Base-by-base conservation (phyloP, 53 echinoderm and acorn worm genomes). In the Holothuria leucospilota region DNA sequence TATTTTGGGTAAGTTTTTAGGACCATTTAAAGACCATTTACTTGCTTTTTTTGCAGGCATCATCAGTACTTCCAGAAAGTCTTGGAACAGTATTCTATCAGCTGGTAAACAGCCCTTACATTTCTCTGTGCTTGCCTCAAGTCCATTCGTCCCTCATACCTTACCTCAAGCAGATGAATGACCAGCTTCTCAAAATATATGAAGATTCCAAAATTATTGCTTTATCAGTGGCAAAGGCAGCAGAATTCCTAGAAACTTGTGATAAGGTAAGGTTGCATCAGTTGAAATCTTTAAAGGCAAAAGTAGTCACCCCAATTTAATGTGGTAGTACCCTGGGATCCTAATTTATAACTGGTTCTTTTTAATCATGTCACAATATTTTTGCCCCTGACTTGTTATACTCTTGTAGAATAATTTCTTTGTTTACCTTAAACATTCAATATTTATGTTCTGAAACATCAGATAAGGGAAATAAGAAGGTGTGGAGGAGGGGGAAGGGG, bases 31-130 rank as follows among this genome's bases (percentile, higher is more conserved):
- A 46, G 46, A 46, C 46, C 11, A 46, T 9, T 4, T 18, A 64
- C 2, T 29, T 86, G 71, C 30, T 5, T 71, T 25, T 65, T 88
- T 42, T 39, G 34, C 40, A 72, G 72, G 39, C 72, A 0, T 72
- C 72, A 12, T 72, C 72, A n/a, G 72, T 91, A 40, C 39, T 94
- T 51, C 94, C 94, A 23, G 94, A 91, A 73, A 91, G 86, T 75
- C 59, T 94, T 28, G 62, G 72, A 30, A 59, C 82, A 13, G 73
- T 83, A 21, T 25, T 94, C n/a, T 85, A 71, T 53, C 75, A 85
- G 20, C 60, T 91, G 13, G 86, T 86, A 6, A 88, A 82, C 77
- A 91, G 91, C 75, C 82, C 71, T 58, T 59, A 66, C 59, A 56
- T 91, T 18, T 59, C 82, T 39, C 65, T 82, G 67, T 85, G 91